Evolutionary conservation across 1,140 invertebrate genomes (phyloP).

Genomic region (Ceratitis capitata): DNA sequence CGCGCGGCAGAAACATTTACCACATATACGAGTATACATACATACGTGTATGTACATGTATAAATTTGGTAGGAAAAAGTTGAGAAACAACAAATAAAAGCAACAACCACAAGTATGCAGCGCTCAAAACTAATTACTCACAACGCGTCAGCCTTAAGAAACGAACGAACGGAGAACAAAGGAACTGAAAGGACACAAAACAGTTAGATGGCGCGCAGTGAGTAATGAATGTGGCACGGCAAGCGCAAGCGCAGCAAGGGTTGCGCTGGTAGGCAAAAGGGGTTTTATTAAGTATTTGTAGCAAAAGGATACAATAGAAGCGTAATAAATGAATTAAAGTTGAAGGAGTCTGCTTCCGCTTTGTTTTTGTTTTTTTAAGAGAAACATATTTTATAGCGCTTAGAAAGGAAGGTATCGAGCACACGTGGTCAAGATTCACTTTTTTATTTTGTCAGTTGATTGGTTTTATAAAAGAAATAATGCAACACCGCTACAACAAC

Average conservation of each 20-base stretch:
- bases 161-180: conserved; percentile 16
- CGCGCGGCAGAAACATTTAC: conserved; percentile 34
- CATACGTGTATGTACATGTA: no score
- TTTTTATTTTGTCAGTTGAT: background rate
- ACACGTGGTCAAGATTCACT: conserved; percentile 42
- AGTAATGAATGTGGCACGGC: background rate
- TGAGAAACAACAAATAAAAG: background rate
- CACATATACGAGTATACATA: no score
- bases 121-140: conserved; percentile 18
- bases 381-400: background rate
- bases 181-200: conserved; percentile 26
- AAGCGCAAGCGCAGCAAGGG: background rate
- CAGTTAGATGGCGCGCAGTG: conserved; percentile 13
- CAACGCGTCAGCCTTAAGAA: conserved; percentile 22
- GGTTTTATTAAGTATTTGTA: background rate
- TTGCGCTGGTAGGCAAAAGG: background rate
- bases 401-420: background rate
- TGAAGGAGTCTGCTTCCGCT: background rate
- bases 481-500: background rate
- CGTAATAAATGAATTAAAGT: conserved; percentile 13
- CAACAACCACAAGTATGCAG: background rate
- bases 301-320: background rate
- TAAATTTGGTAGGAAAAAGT: background rate
- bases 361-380: background rate
- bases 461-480: background rate